These are phyloP conservation scores for Pygocentrus nattereri DNA, from an alignment of 2,797 vertebrate genomes.

Conservation along the genomic window DNA sequence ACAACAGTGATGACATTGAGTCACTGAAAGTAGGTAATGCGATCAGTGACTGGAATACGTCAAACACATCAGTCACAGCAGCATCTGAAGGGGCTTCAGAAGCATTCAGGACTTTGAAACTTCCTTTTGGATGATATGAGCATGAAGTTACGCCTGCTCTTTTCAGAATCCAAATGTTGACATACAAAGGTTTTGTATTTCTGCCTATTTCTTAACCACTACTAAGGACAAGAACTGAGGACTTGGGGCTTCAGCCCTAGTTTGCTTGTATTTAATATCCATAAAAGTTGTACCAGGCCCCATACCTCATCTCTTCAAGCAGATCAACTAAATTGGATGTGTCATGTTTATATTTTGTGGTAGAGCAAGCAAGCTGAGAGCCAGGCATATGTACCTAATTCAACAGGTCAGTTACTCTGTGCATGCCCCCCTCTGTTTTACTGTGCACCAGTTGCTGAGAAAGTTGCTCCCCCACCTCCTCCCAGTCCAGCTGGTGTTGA, in stretches of 20 bases:
- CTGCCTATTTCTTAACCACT: neutral
- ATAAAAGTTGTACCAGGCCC: neutral
- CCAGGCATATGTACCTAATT: conserved; percentile 30
- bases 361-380: neutral
- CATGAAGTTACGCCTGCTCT: neutral
- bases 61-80: neutral
- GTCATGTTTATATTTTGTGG: conserved; percentile 28
- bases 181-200: neutral
- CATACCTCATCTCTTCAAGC: neutral
- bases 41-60: neutral
- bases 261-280: conserved; percentile 6
- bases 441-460: conserved; percentile 32
- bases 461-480: conserved; percentile 14
- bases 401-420: conserved; percentile 25
- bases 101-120: neutral
- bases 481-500: conserved; percentile 55
- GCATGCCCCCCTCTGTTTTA: conserved; percentile 4
- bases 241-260: neutral
- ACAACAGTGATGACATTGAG: neutral
- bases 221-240: neutral
- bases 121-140: neutral
- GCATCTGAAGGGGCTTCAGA: neutral
- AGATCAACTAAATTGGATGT: conserved; percentile 2
- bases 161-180: neutral
- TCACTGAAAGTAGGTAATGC: conserved; percentile 20